Base-by-base conservation (phyloP, 2,888 invertebrate genomes). In the Pherbina coryleti region DNA sequence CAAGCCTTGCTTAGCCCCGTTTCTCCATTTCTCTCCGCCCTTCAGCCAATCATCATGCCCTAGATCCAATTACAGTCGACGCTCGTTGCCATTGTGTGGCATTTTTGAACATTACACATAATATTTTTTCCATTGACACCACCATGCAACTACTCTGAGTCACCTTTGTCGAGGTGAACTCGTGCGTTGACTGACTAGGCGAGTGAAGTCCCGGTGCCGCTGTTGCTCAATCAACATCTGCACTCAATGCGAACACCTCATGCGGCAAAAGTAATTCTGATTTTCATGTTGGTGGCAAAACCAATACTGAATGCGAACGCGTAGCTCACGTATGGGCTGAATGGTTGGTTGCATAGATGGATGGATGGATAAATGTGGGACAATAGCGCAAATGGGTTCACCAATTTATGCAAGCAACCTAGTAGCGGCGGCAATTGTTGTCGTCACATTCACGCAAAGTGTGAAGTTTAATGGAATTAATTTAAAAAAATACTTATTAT, bases 21-120 rank as follows among this genome's bases (percentile, higher is more conserved):
- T 19, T 70, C 17, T 8, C 37, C 37, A 31, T 44, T 22, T 0
- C 44, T 5, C 37, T 11, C 34, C 11, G 4, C 64, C 64, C 8
- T 19, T 9, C 37, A 37, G 37, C 22, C 9, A 53, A 17, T n/a
- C 22, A 8, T 28, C 14, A 19, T 51, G 72, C 11, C 66, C n/a
- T 28, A 51, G 66, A 74, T 74, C 64, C 74, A 74, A 74, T 74
- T 74, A 74, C 49, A 74, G 25, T 51, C 69, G 51, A n/a, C 51
- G 28, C 55, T 55, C 67, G 31, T 28, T 28, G 55, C 64, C 66
- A 64, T 74, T 64, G 74, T 64, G 51, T 51, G 34, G 53, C 34
- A 72, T 72, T 72, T 74, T 66, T 74, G 44, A 69, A 60, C 19
- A 72, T 72, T 60, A 57, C 37, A 60, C 25, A 34, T 60, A 72